These are phyloP conservation scores for Rhinolophus ferrumequinum DNA, from an alignment of 2,113 vertebrate genomes.

Conservation along the genomic window DNA sequence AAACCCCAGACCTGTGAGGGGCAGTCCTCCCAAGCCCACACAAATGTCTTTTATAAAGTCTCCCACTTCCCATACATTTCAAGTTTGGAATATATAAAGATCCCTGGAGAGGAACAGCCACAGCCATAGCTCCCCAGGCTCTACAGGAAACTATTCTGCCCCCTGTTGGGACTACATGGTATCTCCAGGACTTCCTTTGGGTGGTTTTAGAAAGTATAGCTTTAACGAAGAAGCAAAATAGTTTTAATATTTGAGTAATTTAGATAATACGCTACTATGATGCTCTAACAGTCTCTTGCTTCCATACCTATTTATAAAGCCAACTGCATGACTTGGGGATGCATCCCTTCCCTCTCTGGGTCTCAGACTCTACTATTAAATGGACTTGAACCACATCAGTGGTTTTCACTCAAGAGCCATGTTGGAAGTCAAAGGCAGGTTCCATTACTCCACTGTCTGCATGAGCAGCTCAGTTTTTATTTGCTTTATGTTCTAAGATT, in stretches of 20 bases:
- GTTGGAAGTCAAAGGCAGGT: neutral
- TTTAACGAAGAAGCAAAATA: neutral
- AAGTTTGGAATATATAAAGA: neutral
- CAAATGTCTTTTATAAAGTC: neutral
- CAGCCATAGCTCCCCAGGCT: neutral
- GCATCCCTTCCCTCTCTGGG: neutral
- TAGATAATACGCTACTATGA: neutral
- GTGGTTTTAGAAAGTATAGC: neutral
- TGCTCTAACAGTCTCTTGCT: neutral
- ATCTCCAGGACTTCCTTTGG: neutral
- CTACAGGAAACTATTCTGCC: neutral
- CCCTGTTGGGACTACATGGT: neutral
- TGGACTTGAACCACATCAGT: neutral
- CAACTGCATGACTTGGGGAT: neutral
- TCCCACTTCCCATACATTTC: neutral
- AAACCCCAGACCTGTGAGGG: neutral
- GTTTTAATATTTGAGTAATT: neutral
- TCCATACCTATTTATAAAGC: neutral
- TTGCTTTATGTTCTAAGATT: slow-evolving; percentile 16
- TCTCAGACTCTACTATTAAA: neutral
- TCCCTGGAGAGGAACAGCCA: neutral
- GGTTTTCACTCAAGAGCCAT: neutral
- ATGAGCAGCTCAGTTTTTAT: neutral
- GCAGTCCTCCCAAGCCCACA: neutral
- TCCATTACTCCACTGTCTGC: neutral